These are phyloP conservation scores for Dendroctonus valens DNA, from an alignment of 1,140 invertebrate species.

Conservation along the genomic window DNA sequence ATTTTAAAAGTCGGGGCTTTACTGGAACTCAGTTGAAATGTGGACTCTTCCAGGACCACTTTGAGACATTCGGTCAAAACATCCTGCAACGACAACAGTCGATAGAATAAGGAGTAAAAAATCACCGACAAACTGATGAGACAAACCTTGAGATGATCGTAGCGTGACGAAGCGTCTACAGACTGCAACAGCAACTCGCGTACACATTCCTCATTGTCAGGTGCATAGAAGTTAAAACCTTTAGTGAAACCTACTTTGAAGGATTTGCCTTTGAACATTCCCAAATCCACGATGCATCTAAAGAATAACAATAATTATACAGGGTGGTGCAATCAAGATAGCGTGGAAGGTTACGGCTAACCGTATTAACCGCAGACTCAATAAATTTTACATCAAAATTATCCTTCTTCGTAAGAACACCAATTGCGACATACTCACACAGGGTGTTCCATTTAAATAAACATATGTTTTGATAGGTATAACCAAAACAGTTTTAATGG, in stretches of 20 bases:
- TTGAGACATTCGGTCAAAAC: slow-evolving; percentile 34
- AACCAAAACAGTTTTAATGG: too few relatives aligned
- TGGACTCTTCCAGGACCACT: slow-evolving; percentile 35
- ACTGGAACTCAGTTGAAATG: slow-evolving; percentile 22
- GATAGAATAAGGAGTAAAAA: not conserved
- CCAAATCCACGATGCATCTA: slow-evolving; percentile 64
- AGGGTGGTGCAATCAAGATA: too few relatives aligned
- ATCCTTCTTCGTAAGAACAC: too few relatives aligned
- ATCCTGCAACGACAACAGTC: slow-evolving; percentile 43
- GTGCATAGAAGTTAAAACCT: slow-evolving; percentile 56
- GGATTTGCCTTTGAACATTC: slow-evolving; percentile 63
- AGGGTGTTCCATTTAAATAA: too few relatives aligned
- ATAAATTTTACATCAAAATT: too few relatives aligned
- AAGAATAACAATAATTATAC: not conserved
- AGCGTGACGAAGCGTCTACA: slow-evolving; percentile 12
- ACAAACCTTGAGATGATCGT: slow-evolving; percentile 33
- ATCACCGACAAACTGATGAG: not conserved
- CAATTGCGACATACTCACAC: too few relatives aligned
- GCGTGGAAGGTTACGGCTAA: too few relatives aligned
- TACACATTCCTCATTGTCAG: slow-evolving; percentile 14
- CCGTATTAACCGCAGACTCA: too few relatives aligned
- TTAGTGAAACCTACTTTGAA: slow-evolving; percentile 76
- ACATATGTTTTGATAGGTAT: too few relatives aligned
- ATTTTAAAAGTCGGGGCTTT: slow-evolving; percentile 40
- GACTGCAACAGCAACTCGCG: slow-evolving; percentile 21